phyloP scores from a whole-genome alignment of 2,113 vertebrate species.

The Acanthochromis polyacanthus region DNA sequence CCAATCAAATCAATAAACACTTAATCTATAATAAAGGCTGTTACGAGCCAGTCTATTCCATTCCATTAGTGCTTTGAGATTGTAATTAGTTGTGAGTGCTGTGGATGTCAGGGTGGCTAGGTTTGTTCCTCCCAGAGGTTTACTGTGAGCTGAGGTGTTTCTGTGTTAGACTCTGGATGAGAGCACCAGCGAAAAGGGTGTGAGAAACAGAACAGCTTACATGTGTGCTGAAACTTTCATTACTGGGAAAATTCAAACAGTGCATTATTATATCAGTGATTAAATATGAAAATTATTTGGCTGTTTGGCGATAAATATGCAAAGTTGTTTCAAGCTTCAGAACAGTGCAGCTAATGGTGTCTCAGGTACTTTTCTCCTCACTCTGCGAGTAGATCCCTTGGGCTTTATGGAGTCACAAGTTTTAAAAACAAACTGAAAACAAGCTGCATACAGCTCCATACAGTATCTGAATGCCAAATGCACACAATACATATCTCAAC shows the following conservation, averaged over 20 bases:
- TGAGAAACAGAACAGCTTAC: neutral
- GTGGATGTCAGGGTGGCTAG: conserved; percentile 31
- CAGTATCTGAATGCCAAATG: conserved; percentile 1
- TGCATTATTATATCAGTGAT: neutral
- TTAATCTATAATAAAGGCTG: neutral
- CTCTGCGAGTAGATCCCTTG: neutral
- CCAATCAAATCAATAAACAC: neutral
- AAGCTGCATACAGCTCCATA: neutral
- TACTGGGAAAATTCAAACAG: conserved; percentile 2
- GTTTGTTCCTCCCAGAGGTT: conserved; percentile 17
- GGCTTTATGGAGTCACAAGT: neutral
- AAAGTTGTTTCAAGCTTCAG: neutral
- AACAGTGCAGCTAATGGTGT: neutral
- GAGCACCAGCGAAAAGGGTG: neutral
- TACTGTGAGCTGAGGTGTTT: conserved; percentile 1
- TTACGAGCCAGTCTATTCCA: conserved; percentile 21
- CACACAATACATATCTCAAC: neutral
- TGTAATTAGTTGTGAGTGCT: conserved; percentile 21
- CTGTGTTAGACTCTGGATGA: conserved; percentile 7
- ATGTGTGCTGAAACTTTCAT: conserved; percentile 1
- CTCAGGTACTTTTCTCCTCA: neutral
- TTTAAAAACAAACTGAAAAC: neutral
- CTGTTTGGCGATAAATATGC: neutral
- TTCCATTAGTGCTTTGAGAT: conserved; percentile 1
- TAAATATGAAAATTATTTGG: neutral